Evolutionary conservation across 2,797 vertebrate species (phyloP).

Genomic region (Bryconaethiops microstoma): DNA sequence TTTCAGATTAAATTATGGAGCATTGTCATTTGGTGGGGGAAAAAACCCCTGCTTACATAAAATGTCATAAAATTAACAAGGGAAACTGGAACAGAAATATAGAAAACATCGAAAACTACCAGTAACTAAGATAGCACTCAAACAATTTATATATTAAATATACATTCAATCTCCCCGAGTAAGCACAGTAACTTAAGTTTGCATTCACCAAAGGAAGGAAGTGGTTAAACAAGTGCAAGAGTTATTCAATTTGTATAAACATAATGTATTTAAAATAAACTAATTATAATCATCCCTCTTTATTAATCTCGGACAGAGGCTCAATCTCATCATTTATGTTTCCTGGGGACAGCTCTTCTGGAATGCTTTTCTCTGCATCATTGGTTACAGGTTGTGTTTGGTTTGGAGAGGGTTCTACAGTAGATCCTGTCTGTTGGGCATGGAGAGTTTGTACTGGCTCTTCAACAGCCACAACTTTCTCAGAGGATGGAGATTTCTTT

Average conservation of each 20-base stretch:
- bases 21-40: too few relatives aligned
- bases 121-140: neutral
- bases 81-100: too few relatives aligned
- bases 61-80: too few relatives aligned
- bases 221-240: neutral
- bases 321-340: neutral
- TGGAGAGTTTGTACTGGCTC: neutral
- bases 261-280: neutral
- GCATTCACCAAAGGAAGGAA: neutral
- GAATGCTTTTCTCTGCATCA: neutral
- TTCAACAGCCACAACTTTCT: neutral
- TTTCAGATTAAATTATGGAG: neutral
- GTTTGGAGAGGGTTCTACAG: neutral
- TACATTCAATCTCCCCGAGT: slow-evolving; percentile 1
- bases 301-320: neutral
- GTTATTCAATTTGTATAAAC: neutral
- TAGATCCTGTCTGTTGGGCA: neutral
- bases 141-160: slow-evolving; percentile 12
- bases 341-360: neutral
- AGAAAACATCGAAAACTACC: neutral
- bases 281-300: neutral
- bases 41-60: too few relatives aligned
- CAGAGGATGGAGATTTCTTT: neutral
- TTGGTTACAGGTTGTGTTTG: neutral
- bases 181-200: neutral